These are phyloP conservation scores for Oreochromis tanganicae DNA, from an alignment of 2,113 vertebrate species.

Conservation along the genomic window DNA sequence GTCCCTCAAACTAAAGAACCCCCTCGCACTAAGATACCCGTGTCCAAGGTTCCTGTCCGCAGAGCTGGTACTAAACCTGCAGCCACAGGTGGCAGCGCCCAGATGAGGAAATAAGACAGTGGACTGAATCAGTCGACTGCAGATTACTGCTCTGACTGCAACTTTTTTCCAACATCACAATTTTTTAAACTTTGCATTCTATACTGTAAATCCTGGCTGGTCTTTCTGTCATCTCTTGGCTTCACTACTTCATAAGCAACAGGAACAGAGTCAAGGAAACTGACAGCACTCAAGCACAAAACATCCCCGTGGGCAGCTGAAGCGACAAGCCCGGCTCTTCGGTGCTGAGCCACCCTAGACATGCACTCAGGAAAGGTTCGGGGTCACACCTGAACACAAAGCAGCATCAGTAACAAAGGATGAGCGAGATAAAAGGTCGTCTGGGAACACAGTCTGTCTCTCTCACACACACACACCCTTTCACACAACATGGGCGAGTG, in stretches of 20 bases:
- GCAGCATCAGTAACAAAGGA: conserved; percentile 19
- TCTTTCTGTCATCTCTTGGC: conserved; percentile 28
- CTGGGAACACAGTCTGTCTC: conserved; percentile 4
- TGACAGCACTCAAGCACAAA: conserved; percentile 65
- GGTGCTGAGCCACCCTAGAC: conserved; percentile 40
- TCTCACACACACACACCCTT: conserved; percentile 29
- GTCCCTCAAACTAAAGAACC: conserved; percentile 80
- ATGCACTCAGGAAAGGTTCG: conserved; percentile 52
- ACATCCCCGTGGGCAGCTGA: conserved; percentile 40
- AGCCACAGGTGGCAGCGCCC: conserved; percentile 50
- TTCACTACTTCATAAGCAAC: conserved; percentile 39
- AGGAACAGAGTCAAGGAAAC: conserved; percentile 28
- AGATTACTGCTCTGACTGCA: conserved; percentile 10
- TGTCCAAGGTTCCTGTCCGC: conserved; percentile 91
- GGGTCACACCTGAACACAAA: conserved; percentile 40
- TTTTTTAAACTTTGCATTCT: conserved; percentile 28
- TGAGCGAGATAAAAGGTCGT: conserved; percentile 13
- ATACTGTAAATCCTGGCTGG: conserved; percentile 10
- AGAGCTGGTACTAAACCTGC: conserved; percentile 80
- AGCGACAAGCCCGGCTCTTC: conserved; percentile 20
- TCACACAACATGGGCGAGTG: conserved; percentile 24
- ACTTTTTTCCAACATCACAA: background rate
- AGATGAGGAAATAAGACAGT: conserved; percentile 53
- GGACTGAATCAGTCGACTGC: background rate
- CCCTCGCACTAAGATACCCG: conserved; percentile 91